Evolutionary conservation across 2,888 invertebrate genomes (phyloP).

Genomic region (Ornithoptera alexandrae): DNA sequence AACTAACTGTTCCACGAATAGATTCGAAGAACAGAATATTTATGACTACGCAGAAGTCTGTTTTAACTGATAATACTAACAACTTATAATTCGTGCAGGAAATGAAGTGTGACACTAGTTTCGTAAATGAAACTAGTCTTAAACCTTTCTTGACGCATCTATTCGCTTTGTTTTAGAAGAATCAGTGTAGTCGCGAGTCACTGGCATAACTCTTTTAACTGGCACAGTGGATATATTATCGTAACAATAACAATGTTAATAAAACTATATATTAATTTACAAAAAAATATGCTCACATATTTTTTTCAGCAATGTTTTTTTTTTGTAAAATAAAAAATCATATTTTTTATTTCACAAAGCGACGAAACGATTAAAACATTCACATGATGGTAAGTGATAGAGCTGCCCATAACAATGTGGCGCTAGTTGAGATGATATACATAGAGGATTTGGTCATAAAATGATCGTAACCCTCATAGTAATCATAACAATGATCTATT

Average conservation of each 20-base stretch:
- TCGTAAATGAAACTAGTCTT: not conserved
- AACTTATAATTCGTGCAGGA: not conserved
- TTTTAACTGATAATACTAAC: not conserved
- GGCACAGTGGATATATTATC: not conserved
- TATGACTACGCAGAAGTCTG: not conserved
- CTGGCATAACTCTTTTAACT: not conserved
- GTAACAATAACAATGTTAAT: not conserved
- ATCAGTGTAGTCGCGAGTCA: not conserved
- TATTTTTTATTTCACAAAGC: no score
- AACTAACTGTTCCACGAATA: not conserved
- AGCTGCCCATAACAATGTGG: no score
- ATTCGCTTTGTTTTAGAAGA: not conserved
- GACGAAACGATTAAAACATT: no score
- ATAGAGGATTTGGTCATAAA: no score
- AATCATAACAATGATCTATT: no score
- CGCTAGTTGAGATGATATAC: no score
- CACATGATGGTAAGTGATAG: no score
- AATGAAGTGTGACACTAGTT: not conserved
- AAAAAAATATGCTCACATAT: no score
- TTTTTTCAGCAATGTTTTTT: no score
- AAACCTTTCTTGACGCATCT: not conserved
- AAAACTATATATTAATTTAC: no score
- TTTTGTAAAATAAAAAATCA: no score
- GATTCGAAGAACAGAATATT: not conserved
- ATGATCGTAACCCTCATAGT: no score